Evolutionary conservation across 1,140 invertebrate species (phyloP).

Genomic region (Brachionus manjavacas): DNA sequence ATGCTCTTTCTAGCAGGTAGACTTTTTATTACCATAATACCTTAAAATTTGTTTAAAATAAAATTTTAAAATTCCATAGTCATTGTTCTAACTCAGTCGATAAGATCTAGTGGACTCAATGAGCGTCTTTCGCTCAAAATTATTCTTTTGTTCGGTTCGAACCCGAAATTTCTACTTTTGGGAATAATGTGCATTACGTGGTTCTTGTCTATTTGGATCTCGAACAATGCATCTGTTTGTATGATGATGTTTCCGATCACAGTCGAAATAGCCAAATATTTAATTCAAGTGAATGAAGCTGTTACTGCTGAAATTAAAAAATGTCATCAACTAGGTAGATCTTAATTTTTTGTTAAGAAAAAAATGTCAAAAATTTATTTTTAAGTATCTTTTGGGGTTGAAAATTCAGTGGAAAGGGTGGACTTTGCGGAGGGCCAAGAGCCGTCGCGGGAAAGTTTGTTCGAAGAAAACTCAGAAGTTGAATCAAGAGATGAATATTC

Average conservation of each 20-base stretch:
- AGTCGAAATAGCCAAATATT: constrained; percentile 50
- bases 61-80: not conserved
- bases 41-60: too few relatives aligned
- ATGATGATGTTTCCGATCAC: constrained; percentile 58
- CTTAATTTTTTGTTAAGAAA: not conserved
- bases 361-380: not conserved
- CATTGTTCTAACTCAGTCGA: not conserved
- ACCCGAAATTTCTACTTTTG: constrained; percentile 49
- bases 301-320: not conserved
- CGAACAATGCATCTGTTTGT: constrained; percentile 57
- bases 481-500: not conserved
- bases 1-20: constrained; percentile 69
- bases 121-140: not conserved
- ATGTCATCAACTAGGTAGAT: not conserved
- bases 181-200: constrained; percentile 56
- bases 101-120: not conserved
- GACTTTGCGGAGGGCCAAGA: not conserved
- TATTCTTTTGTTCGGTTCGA: constrained; percentile 1
- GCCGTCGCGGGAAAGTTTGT: not conserved
- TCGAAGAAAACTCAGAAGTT: not conserved
- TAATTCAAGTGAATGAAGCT: constrained; percentile 41
- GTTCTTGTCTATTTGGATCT: constrained; percentile 59
- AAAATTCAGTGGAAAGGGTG: not conserved
- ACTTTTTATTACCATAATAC: too few relatives aligned
- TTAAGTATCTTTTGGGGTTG: not conserved